Conservation (phyloP, 2,113 vertebrate species). For the Benitochromis conjunctus region DNA sequence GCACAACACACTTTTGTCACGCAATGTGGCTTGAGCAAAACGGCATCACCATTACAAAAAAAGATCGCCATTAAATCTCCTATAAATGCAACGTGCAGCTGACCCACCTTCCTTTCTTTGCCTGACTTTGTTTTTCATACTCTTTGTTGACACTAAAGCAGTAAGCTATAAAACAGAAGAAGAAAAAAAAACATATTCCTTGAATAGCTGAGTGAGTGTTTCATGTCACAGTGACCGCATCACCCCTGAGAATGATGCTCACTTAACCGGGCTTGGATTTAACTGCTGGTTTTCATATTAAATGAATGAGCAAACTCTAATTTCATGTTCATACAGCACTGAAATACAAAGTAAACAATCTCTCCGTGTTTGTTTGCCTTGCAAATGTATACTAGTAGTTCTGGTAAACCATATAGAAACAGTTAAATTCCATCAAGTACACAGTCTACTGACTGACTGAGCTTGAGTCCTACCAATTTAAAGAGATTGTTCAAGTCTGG, state of each 20-base stretch:
- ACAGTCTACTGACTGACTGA: slow-evolving; percentile 36
- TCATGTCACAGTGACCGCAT: background rate
- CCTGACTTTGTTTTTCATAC: background rate
- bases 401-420: slow-evolving; percentile 24
- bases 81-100: background rate
- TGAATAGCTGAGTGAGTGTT: background rate
- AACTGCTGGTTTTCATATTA: background rate
- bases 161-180: background rate
- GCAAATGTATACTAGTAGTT: slow-evolving; percentile 13
- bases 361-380: slow-evolving; percentile 7
- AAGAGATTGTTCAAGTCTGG: slow-evolving; percentile 46
- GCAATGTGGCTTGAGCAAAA: slow-evolving; percentile 39
- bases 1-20: slow-evolving; percentile 52
- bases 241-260: background rate
- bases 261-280: background rate
- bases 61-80: background rate
- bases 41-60: background rate
- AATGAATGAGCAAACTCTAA: background rate
- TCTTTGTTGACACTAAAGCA: background rate
- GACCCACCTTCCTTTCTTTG: background rate
- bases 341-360: background rate
- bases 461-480: slow-evolving; percentile 52
- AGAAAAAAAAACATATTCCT: fast-evolving
- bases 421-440: slow-evolving; percentile 34
- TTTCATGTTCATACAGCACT: background rate